These are phyloP conservation scores for Dioctria rufipes DNA, from an alignment of 2,888 invertebrate genomes.

Conservation along the genomic window DNA sequence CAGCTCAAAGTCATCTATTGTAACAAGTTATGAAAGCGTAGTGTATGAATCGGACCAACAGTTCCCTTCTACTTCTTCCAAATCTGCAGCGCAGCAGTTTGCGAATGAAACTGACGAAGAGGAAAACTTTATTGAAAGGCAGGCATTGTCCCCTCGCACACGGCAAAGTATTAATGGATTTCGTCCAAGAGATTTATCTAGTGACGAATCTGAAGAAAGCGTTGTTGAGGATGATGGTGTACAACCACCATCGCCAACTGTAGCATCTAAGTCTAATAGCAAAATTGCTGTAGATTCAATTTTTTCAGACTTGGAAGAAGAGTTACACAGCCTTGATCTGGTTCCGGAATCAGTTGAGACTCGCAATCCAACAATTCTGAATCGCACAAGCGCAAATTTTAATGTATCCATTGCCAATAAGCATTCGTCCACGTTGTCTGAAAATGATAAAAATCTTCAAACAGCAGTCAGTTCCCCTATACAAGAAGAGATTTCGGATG, in stretches of 20 bases:
- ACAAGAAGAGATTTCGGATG: background rate
- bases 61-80: too few relatives aligned
- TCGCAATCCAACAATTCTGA: background rate
- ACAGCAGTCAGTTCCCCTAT: background rate
- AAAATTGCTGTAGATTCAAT: background rate
- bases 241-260: too few relatives aligned
- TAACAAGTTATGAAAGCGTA: background rate
- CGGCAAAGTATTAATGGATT: constrained; percentile 69
- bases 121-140: constrained; percentile 63
- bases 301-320: constrained; percentile 35
- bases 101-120: constrained; percentile 55
- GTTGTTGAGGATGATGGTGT: constrained; percentile 41
- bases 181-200: constrained; percentile 64
- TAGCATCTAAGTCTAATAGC: background rate
- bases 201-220: constrained; percentile 60
- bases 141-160: constrained; percentile 67
- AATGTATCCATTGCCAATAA: constrained; percentile 46
- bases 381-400: constrained; percentile 33
- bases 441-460: background rate
- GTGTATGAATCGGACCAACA: too few relatives aligned
- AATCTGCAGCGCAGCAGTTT: background rate
- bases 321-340: constrained; percentile 34
- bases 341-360: background rate
- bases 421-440: constrained; percentile 56
- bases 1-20: background rate